Evolutionary conservation across 1,140 invertebrate genomes (phyloP), one percentile per base, ranked within the genome.

Genomic region (Drosophila auraria): DNA sequence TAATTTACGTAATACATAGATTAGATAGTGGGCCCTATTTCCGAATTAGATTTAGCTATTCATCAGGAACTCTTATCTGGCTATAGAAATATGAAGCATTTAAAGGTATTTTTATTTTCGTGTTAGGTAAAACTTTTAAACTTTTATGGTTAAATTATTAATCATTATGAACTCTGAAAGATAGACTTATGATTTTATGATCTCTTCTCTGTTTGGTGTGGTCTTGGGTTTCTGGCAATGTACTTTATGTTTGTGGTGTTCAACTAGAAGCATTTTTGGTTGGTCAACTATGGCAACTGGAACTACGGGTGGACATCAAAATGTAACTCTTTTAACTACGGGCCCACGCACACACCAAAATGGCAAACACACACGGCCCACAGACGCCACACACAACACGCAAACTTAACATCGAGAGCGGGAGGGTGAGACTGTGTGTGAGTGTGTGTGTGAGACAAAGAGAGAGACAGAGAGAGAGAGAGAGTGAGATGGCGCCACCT

Each of bases 231-330:
- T 45, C 30, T 25, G 42, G 60, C 60, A 15, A 15, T 40, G 54
- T 14, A 11, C 20, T 44, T n/a, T 12, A 15, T 66, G 14, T 51
- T 12, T 56, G 54, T 56, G 54, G 38, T 73, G 68, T 81, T 81
- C 60, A 87, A 81, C 83, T 87, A 87, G 72, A 87, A 89, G 86
- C 86, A 53, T 36, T 83, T 87, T 87, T 50, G 74, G 11, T 76
- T 78, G 74, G 76, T 69, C 78, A 82, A 90, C 86, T 84, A 90
- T 83, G 80, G 64, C 69, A 83, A 87, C 69, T 78, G 63, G 61
- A 84, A 84, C 83, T 87, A 87, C 84, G 56, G 49, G 64, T 78
- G 87, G 86, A 83, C 81, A 89, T 69, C 80, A 83, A 83, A 84
- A 79, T 66, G 54, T 68, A 82, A 86, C 86, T 61, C 51, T 65